These are phyloP conservation scores for Ophion costatus DNA, from an alignment of 2,888 invertebrate genomes.

Conservation along the genomic window DNA sequence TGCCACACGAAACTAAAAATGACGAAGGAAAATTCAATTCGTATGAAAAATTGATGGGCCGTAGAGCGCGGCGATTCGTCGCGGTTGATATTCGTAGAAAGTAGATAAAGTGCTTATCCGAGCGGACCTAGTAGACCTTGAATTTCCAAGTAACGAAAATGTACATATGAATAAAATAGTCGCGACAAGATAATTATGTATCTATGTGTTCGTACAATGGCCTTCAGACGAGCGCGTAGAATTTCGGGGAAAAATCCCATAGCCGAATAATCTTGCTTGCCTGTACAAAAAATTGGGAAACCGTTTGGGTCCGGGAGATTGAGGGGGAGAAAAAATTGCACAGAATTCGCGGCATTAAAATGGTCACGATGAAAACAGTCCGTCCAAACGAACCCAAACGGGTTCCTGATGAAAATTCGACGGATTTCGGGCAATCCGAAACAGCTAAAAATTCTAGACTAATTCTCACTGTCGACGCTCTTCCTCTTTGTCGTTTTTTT, in stretches of 20 bases:
- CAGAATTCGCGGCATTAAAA: too few relatives aligned
- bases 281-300: not conserved
- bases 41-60: constrained; percentile 2
- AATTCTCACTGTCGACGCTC: too few relatives aligned
- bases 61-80: not conserved
- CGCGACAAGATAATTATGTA: constrained; percentile 5
- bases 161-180: constrained; percentile 27
- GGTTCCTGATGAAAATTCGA: too few relatives aligned
- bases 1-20: not conserved
- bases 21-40: not conserved
- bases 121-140: constrained; percentile 28
- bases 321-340: too few relatives aligned
- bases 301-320: too few relatives aligned
- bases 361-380: too few relatives aligned
- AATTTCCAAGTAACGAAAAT: constrained; percentile 26
- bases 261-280: not conserved
- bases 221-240: not conserved
- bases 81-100: constrained; percentile 11
- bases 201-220: not conserved
- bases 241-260: not conserved
- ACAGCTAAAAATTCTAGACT: too few relatives aligned
- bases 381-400: too few relatives aligned
- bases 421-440: too few relatives aligned
- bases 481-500: too few relatives aligned
- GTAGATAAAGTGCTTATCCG: constrained; percentile 23